phyloP scores from a whole-genome alignment of 2,797 vertebrate species.

The Rhadinocentrus ornatus region DNA sequence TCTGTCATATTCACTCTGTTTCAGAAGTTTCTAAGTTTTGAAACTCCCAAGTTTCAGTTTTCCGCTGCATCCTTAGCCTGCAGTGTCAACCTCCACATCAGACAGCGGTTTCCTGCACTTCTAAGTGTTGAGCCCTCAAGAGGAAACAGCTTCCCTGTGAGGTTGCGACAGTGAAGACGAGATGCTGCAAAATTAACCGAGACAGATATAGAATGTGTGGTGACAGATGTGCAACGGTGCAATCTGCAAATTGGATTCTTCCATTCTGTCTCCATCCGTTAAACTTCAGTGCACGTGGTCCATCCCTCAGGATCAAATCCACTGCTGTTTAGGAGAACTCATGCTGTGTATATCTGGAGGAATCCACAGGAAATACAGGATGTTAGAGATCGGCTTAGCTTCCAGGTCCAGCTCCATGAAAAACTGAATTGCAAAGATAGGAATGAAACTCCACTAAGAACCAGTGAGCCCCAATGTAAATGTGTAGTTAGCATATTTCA shows the following conservation, averaged over 20 bases:
- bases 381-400: neutral
- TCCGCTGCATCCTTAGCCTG: conserved; percentile 6
- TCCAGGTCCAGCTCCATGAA: neutral
- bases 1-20: conserved; percentile 11
- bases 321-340: conserved; percentile 7
- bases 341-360: conserved; percentile 1
- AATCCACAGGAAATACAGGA: conserved; percentile 5
- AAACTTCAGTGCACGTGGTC: conserved; percentile 3
- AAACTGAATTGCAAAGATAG: neutral
- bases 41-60: conserved; percentile 12
- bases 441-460: neutral
- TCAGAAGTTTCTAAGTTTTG: conserved; percentile 6
- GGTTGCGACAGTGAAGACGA: conserved; percentile 14
- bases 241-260: conserved; percentile 23
- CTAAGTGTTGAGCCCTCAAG: neutral
- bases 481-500: neutral
- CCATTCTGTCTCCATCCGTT: conserved; percentile 13
- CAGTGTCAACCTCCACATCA: conserved; percentile 13
- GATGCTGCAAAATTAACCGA: conserved; percentile 18
- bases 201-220: conserved; percentile 2
- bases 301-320: neutral
- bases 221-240: conserved; percentile 32
- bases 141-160: conserved; percentile 10
- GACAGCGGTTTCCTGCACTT: conserved; percentile 6
- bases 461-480: neutral